Base-by-base conservation (phyloP, 2,888 invertebrate genomes). In the Heliconius ethilla region DNA sequence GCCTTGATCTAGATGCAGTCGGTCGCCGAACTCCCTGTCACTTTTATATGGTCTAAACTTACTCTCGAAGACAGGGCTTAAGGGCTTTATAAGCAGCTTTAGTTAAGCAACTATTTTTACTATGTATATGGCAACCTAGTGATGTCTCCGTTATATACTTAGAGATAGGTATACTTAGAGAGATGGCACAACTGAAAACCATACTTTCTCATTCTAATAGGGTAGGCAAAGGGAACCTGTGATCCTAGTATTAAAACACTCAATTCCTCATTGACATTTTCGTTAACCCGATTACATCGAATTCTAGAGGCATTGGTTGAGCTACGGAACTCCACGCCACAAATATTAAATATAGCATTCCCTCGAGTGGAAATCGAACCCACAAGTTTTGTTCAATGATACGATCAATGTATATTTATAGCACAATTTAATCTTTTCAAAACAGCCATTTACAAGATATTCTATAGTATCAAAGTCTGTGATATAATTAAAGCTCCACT, bases 1-100 rank as follows among this genome's bases (percentile, higher is more conserved):
- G 77, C 83, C 83, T 83, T 83, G 83, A 82, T 82, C 83, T 78
- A 83, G 79, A 82, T 83, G 70, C 72, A 37, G 76, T 70, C 75
- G 82, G 82, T 78, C 81, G 63, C 59, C 72, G 75, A 67, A 79
- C 76, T 72, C 65, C 65, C 81, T 62, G 79, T 81, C 75, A 76
- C 79, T 82, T 80, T 79, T 59, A 76, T 10, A 51, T 75, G 77
- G 78, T 78, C 70, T 45, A 40, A 69, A 40, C 25, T 69, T 70
- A 73, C 51, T 66, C n/a, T 77, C 65, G 73, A 79, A 83, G 80
- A 82, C 63, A 78, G 27, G 81, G 70, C 22, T 55, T 37, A 59
- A 78, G 27, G 81, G 70, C 22, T 55, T 37, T 69, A 25, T 40
- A 25, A 25, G 40, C 25, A 25, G 40, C 25, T n/a, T n/a, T 40